Base-by-base conservation (phyloP, 2,113 vertebrate species). In the Alexandromys fortis region DNA sequence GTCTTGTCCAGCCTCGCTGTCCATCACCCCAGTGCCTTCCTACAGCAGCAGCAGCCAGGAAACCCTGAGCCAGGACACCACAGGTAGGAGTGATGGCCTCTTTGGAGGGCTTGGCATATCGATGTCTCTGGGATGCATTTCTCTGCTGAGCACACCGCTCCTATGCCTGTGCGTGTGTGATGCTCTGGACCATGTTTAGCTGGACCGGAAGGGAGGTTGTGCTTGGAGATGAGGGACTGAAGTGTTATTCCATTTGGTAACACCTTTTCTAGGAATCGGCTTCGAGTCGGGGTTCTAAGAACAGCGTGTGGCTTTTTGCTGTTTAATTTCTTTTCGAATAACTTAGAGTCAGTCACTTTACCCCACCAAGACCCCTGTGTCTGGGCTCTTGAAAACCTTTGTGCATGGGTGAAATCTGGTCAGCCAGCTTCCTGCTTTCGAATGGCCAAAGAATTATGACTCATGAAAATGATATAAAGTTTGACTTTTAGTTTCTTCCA, bases 1-100 rank as follows among this genome's bases (percentile, higher is more conserved):
- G 92, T 99, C 99, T 90, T 99, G 99, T 90, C 99, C 99, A 22
- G 99, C 99, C 14, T 99, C 99, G 0, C 98, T 99, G 92, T 99
- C 99, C 91, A 97, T 99, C 98, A 99, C 99, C 94, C 99, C 99
- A 49, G 98, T 99, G 98, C 98, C 98, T 98, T 99, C 99, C 82
- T 98, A 97, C 95, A 99, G 98, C 87, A 99, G 98, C 58, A 99
- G 98, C 67, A 99, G 99, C 95, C 99, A 99, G 98, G 99, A 99
- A 95, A 99, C 99, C 5, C 98, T 99, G 94, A 99, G 98, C 79
- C 99, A 99, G 96, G 99, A 98, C 92, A 98, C 98, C 33, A 98
- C 98, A 93, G 98, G 99, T 99, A 99, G 98, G 10, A 21, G 26
- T 4, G 21, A 7, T 58, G 79, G 17, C 55, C 79, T 91, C 45